These are phyloP conservation scores for Podotricha telesiphe DNA, from an alignment of 2,888 invertebrate genomes.

Conservation along the genomic window DNA sequence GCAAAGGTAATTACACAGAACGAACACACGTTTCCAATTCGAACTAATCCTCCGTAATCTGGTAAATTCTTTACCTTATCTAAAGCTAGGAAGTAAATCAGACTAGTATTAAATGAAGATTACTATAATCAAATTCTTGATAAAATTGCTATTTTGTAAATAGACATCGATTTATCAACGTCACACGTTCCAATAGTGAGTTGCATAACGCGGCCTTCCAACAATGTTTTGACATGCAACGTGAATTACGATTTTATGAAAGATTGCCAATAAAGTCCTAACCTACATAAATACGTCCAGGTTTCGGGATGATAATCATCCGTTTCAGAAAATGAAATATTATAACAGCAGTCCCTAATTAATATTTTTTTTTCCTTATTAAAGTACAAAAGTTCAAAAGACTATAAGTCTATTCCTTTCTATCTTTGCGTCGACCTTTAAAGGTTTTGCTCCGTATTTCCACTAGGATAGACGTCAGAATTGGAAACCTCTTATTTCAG, in stretches of 20 bases:
- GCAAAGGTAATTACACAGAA: constrained; percentile 81
- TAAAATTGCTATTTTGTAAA: constrained; percentile 30
- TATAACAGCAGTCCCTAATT: background rate
- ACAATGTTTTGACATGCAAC: constrained; percentile 44
- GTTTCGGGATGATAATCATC: constrained; percentile 24
- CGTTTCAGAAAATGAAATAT: constrained; percentile 1
- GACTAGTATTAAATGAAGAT: constrained; percentile 19
- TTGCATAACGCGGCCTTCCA: constrained; percentile 43
- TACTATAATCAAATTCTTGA: constrained; percentile 19
- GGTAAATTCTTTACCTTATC: constrained; percentile 30
- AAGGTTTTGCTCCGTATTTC: constrained; percentile 45
- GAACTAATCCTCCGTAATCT: constrained; percentile 40
- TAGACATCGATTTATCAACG: constrained; percentile 37
- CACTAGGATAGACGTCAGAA: constrained; percentile 70
- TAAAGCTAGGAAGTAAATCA: constrained; percentile 19
- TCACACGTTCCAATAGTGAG: constrained; percentile 39
- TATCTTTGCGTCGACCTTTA: constrained; percentile 46
- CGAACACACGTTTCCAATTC: constrained; percentile 70
- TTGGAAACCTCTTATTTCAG: constrained; percentile 83
- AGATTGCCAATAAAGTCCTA: constrained; percentile 43
- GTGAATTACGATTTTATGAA: constrained; percentile 43
- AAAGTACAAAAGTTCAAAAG: constrained; percentile 46
- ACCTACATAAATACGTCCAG: constrained; percentile 33
- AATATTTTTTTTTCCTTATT: background rate
- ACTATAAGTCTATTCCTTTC: constrained; percentile 19